phyloP scores from a whole-genome alignment of 2,797 vertebrate species.

The Pseudochaenichthys georgianus region DNA sequence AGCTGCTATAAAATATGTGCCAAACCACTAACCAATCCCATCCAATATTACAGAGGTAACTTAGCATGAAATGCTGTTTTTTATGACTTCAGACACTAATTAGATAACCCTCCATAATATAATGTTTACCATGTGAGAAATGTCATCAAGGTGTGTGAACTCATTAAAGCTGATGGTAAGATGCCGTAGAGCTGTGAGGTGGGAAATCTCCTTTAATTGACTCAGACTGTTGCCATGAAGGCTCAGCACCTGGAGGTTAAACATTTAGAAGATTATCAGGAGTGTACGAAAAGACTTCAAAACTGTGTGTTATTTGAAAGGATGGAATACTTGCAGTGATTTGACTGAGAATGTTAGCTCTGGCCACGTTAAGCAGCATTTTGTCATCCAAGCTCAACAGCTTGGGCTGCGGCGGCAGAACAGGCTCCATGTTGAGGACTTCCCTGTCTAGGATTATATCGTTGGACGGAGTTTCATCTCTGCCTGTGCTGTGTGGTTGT shows the following conservation, averaged over 20 bases:
- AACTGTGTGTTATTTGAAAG: constrained; percentile 1
- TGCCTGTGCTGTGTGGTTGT: constrained; percentile 12
- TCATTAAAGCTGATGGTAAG: constrained; percentile 89
- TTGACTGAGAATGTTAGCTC: constrained; percentile 86
- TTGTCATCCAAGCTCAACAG: constrained; percentile 86
- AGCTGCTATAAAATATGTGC: neutral
- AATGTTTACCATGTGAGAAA: constrained; percentile 87
- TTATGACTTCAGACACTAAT: neutral
- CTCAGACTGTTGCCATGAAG: constrained; percentile 89
- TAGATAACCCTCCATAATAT: neutral
- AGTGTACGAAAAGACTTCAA: constrained; percentile 2
- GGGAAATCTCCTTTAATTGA: constrained; percentile 86
- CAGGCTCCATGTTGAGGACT: constrained; percentile 85
- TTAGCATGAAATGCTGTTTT: neutral
- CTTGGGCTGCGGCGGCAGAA: constrained; percentile 82
- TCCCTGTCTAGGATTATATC: constrained; percentile 76
- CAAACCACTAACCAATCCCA: neutral
- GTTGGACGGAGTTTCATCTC: constrained; percentile 21
- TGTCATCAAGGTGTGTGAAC: constrained; percentile 87
- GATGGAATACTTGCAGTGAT: constrained; percentile 85
- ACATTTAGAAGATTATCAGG: neutral
- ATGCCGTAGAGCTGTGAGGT: constrained; percentile 81
- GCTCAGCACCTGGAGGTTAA: constrained; percentile 84
- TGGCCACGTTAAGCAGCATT: constrained; percentile 82
- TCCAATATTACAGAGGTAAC: neutral